Base-by-base conservation (phyloP, 2,113 vertebrate genomes). In the Illadopsis cleaveri region DNA sequence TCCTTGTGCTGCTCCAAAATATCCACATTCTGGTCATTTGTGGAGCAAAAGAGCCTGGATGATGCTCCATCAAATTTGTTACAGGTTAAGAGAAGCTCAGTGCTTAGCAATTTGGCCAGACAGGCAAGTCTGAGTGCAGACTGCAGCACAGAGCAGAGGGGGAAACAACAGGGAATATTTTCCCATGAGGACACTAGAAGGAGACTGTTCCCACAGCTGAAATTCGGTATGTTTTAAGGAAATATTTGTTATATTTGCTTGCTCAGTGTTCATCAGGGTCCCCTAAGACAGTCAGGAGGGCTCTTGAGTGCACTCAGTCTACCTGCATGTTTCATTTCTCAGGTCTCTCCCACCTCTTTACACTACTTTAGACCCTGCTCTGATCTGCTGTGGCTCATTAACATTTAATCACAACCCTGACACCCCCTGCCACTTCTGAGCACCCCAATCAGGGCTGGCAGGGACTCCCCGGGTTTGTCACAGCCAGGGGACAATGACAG, bases 401-500 rank as follows among this genome's bases (percentile, higher is more conserved):
- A 64, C 22, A 18, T 47, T 90, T 56, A 25, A 78, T 27, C 56
- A 62, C 15, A 88, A 24, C 38, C 42, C 86, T 21, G 24, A 2
- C 1, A 48, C 38, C 47, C 53, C 45, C 71, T 60, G 73, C 20
- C 56, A 58, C 73, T 38, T 15, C 57, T 54, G 69, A 91, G 44
- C 30, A 35, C 8, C 51, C 24, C 15, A 37, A 0, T 4, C 81
- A 48, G 62, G 76, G n/a, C 24, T 7, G 86, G 51, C 70, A 50
- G 83, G 61, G 57, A 14, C 65, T 62, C 18, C 2, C 4, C 1
- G 1, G 38, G 25, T 61, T 31, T 57, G 40, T 5, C 30, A 28
- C 10, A 3, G 19, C 23, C 40, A 53, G 48, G 44, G 57, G 2
- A 13, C 35, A 23, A 3, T 0, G 28, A 5, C 3, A 45, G 2